Evolutionary conservation across 2,888 invertebrate species (phyloP).

Genomic region (Oscheius onirici): DNA sequence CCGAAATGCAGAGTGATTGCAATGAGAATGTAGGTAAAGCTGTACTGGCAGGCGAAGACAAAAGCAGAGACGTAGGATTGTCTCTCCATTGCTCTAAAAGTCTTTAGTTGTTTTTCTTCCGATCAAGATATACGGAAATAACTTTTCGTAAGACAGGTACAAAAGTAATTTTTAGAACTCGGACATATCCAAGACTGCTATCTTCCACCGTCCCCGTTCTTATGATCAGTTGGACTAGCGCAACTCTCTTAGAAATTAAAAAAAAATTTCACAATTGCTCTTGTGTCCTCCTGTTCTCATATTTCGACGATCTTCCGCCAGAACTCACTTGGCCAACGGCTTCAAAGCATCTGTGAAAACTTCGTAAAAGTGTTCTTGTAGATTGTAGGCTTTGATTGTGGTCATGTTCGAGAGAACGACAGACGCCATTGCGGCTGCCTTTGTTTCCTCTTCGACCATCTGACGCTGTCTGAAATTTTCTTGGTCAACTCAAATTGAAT

Average conservation of each 20-base stretch:
- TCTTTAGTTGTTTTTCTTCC: too few species aligned
- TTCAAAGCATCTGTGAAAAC: slow-evolving; percentile 63
- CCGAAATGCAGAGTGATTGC: slow-evolving; percentile 64
- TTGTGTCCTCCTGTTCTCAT: too few species aligned
- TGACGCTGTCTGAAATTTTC: slow-evolving; percentile 57
- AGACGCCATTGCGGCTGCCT: slow-evolving; percentile 65
- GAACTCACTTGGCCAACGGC: slow-evolving; percentile 60
- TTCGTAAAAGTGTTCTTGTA: slow-evolving; percentile 65
- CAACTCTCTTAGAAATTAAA: too few species aligned
- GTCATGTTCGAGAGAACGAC: slow-evolving; percentile 68
- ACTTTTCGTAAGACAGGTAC: too few species aligned
- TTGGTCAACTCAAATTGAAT: not conserved
- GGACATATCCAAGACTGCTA: too few species aligned
- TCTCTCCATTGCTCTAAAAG: slow-evolving; percentile 64
- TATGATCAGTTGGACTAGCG: too few species aligned
- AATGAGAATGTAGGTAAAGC: slow-evolving; percentile 68
- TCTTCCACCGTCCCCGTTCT: too few species aligned
- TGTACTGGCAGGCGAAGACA: slow-evolving; percentile 68
- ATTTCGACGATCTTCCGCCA: too few species aligned
- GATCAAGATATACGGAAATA: too few species aligned
- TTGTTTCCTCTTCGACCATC: slow-evolving; percentile 70
- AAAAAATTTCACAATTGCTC: too few species aligned
- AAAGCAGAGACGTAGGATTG: slow-evolving; percentile 66
- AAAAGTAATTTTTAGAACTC: too few species aligned
- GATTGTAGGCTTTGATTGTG: slow-evolving; percentile 69